A percentile compares a stretch with the other conserved stretches of the same genome.
Evolutionary conservation across 2,113 vertebrate species (phyloP).

Genomic region (Antigone vipio): DNA sequence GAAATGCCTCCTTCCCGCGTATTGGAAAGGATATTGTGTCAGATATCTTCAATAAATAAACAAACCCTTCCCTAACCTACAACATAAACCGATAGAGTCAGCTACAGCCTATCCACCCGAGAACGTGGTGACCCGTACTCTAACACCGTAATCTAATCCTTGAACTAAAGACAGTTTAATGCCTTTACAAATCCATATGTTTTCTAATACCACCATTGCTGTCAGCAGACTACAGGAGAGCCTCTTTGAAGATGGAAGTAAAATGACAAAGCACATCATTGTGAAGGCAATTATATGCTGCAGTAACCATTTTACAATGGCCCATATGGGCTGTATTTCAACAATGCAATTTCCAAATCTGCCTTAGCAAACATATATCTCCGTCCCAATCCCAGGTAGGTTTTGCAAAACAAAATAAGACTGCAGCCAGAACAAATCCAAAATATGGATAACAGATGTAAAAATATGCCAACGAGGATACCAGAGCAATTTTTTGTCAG

Average conservation of each 20-base stretch:
- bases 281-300: slow-evolving; percentile 78
- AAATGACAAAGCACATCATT: slow-evolving; percentile 77
- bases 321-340: slow-evolving; percentile 78
- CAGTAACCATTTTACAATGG: slow-evolving; percentile 73
- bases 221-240: slow-evolving; percentile 71
- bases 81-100: not conserved
- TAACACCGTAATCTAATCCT: slow-evolving; percentile 62
- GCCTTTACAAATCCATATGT: slow-evolving; percentile 69
- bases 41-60: not conserved
- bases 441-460: slow-evolving; percentile 64
- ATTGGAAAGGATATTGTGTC: not conserved
- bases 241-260: slow-evolving; percentile 74
- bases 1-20: not conserved
- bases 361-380: slow-evolving; percentile 75
- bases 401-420: slow-evolving; percentile 63
- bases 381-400: slow-evolving; percentile 67
- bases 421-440: slow-evolving; percentile 37
- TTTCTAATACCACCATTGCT: slow-evolving; percentile 67
- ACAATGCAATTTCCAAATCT: slow-evolving; percentile 79
- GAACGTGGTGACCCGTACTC: slow-evolving; percentile 46
- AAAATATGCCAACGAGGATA: slow-evolving; percentile 51
- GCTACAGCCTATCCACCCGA: not conserved
- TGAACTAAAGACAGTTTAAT: slow-evolving; percentile 68
- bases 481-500: slow-evolving; percentile 1
- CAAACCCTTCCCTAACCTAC: not conserved